Percentiles rank a stretch among this genome's conserved stretches.
phyloP scores from a whole-genome alignment of 2,113 vertebrate species.

The Miniopterus natalensis region DNA sequence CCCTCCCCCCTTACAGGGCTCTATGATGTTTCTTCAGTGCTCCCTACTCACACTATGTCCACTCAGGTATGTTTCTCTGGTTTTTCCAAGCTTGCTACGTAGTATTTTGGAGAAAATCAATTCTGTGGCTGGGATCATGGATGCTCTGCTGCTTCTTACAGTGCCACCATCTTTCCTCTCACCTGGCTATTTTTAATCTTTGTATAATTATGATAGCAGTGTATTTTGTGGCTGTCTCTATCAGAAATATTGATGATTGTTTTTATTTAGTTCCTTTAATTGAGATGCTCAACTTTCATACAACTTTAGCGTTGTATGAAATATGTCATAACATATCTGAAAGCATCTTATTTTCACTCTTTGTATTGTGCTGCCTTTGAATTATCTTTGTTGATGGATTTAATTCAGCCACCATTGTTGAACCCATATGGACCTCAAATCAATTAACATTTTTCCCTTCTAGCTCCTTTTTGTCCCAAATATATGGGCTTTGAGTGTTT shows the following conservation, averaged over 20 bases:
- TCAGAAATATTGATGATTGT: conserved; percentile 1
- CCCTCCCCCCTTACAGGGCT: too few relatives aligned
- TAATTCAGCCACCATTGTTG: neutral
- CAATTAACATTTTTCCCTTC: neutral
- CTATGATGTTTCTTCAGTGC: too few relatives aligned
- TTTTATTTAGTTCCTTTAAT: conserved; percentile 32
- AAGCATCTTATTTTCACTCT: neutral
- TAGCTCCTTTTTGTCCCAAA: neutral
- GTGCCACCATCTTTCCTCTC: too few relatives aligned
- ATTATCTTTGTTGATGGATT: neutral
- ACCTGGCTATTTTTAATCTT: neutral
- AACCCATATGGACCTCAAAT: neutral
- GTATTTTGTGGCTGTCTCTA: conserved; percentile 2
- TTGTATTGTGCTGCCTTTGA: neutral
- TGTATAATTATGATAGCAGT: neutral
- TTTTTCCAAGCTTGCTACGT: too few relatives aligned
- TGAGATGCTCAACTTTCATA: neutral
- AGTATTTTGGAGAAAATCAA: too few relatives aligned
- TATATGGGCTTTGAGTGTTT: conserved; percentile 2
- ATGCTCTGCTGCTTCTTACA: too few relatives aligned
- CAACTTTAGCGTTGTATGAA: neutral
- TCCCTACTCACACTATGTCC: too few relatives aligned
- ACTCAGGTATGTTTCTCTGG: too few relatives aligned
- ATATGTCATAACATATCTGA: neutral
- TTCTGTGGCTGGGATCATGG: too few relatives aligned